Percentiles rank a stretch among this genome's conserved stretches.
Evolutionary conservation across 1,140 invertebrate species (phyloP).

Genomic region (Drosophila biarmipes): DNA sequence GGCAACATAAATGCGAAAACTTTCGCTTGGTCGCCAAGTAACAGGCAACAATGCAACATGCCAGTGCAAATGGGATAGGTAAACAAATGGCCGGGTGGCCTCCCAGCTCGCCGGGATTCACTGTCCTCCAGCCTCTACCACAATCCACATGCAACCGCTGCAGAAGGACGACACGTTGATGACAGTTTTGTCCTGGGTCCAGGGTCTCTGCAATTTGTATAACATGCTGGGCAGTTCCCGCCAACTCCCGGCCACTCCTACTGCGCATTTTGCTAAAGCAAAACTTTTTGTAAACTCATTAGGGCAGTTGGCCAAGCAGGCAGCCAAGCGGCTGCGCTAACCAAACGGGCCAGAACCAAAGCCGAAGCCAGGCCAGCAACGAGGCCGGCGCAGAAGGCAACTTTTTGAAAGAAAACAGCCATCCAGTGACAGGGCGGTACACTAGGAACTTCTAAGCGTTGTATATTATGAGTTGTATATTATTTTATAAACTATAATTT

Average conservation of each 20-base stretch:
- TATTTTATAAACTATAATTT: too few relatives aligned
- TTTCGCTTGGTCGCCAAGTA: conserved; percentile 64
- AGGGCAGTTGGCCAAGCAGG: conserved; percentile 77
- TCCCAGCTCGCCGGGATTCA: conserved; percentile 20
- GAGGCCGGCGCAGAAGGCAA: conserved; percentile 26
- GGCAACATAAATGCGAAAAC: conserved; percentile 77
- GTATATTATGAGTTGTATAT: too few relatives aligned
- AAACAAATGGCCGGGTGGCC: conserved; percentile 63
- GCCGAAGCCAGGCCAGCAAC: conserved; percentile 27
- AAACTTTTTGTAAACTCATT: conserved; percentile 82
- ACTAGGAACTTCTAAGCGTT: too few relatives aligned
- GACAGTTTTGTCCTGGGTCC: conserved; percentile 62
- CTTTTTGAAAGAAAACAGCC: conserved; percentile 69
- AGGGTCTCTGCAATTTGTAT: conserved; percentile 69
- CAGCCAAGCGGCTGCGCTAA: conserved; percentile 66
- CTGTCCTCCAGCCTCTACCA: conserved; percentile 8
- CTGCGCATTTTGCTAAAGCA: conserved; percentile 66
- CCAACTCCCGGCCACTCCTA: conserved; percentile 32
- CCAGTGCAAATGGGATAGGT: conserved; percentile 49
- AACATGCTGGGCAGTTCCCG: conserved; percentile 73
- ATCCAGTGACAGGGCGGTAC: conserved; percentile 13
- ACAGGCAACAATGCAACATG: conserved; percentile 62
- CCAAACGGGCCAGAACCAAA: conserved; percentile 49
- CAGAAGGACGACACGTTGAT: conserved; percentile 67
- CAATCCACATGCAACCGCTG: conserved; percentile 16